Evolutionary conservation across 1,140 invertebrate species (phyloP).

Genomic region (Hormaphis cornu): DNA sequence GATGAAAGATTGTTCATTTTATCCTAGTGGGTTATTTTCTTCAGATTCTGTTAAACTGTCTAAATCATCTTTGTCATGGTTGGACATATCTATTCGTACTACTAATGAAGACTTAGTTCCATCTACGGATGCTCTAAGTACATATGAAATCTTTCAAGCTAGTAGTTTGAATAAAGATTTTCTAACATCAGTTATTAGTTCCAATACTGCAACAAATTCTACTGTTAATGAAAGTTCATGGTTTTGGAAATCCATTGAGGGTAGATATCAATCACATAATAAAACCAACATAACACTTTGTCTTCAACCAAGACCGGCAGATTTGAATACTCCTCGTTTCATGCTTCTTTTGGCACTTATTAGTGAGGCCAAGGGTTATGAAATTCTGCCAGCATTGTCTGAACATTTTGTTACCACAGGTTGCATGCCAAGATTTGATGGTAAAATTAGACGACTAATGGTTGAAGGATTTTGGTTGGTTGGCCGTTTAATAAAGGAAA

Average conservation of each 20-base stretch:
- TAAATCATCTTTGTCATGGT: neutral
- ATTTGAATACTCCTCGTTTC: conserved; percentile 30
- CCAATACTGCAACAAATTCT: neutral
- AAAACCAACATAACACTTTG: conserved; percentile 18
- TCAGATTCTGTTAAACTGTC: conserved; percentile 22
- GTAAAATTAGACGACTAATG: conserved; percentile 27
- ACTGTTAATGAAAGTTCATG: neutral
- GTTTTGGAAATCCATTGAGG: conserved; percentile 25
- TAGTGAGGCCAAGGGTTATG: conserved; percentile 24
- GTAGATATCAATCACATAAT: conserved; percentile 1
- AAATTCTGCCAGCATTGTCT: conserved; percentile 23
- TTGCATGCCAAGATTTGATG: conserved; percentile 19
- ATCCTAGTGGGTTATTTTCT: conserved; percentile 16
- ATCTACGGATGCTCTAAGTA: conserved; percentile 3
- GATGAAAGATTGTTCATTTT: conserved; percentile 26
- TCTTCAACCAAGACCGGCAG: conserved; percentile 7
- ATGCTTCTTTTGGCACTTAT: conserved; percentile 32
- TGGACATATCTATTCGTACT: conserved; percentile 15
- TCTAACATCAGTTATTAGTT: conserved; percentile 3
- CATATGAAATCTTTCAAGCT: conserved; percentile 16
- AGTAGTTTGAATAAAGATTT: conserved; percentile 23
- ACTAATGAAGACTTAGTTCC: conserved; percentile 11
- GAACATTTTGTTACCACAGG: neutral
- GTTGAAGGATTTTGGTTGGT: conserved; percentile 33
- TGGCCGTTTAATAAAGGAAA: conserved; percentile 31